Evolutionary conservation across 2,113 vertebrate genomes (phyloP).

Genomic region (Falco punctatus): DNA sequence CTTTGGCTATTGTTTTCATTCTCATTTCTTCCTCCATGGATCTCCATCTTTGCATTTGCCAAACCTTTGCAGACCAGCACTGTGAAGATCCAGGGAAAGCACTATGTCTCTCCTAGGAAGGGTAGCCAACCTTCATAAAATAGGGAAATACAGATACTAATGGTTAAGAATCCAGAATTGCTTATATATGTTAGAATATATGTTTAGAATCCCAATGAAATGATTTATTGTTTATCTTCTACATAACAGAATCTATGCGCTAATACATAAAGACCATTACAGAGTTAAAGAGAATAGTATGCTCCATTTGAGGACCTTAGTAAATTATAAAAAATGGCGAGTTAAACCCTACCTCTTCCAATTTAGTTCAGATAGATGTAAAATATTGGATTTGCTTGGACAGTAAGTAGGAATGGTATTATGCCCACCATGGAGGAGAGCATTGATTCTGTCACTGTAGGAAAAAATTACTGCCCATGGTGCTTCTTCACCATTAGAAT

Average conservation of each 20-base stretch:
- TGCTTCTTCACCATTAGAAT: background rate
- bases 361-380: background rate
- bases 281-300: background rate
- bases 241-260: background rate
- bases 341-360: background rate
- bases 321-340: background rate
- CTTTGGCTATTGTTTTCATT: background rate
- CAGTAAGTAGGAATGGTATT: background rate
- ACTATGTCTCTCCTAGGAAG: background rate
- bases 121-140: background rate
- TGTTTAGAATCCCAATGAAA: background rate
- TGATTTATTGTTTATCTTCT: background rate
- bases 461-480: background rate
- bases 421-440: background rate
- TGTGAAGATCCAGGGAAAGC: background rate
- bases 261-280: background rate
- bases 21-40: background rate
- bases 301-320: background rate
- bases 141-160: background rate
- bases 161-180: background rate
- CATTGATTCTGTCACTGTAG: background rate
- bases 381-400: background rate
- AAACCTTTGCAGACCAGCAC: background rate
- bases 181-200: background rate
- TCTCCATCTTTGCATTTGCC: background rate